phyloP scores from a whole-genome alignment of 2,888 invertebrate species.

The Tinea pellionella region DNA sequence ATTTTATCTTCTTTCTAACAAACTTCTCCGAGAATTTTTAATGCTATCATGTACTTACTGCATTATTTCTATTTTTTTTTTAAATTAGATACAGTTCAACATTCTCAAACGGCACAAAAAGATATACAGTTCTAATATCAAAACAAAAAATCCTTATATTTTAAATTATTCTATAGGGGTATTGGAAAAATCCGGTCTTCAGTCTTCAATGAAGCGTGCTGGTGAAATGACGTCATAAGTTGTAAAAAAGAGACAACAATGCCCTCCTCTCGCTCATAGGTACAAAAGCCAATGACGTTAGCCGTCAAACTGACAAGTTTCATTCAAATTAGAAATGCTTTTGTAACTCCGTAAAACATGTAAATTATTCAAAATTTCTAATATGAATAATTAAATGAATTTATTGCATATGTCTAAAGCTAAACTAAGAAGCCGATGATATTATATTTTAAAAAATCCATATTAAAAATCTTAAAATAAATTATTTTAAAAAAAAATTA shows the following conservation, averaged over 20 bases:
- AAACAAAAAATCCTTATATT: not conserved
- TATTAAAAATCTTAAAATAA: too few species aligned
- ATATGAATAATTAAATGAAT: not conserved
- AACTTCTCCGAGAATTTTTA: too few species aligned
- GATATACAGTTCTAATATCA: too few species aligned
- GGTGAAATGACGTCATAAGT: slow-evolving; percentile 9
- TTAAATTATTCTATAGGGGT: not conserved
- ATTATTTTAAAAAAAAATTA: too few species aligned
- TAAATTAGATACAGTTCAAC: too few species aligned
- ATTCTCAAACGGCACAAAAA: too few species aligned
- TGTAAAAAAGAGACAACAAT: slow-evolving; percentile 3
- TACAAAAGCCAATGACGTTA: not conserved
- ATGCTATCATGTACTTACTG: too few species aligned
- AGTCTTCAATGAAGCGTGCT: slow-evolving; percentile 4
- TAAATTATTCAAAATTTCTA: not conserved
- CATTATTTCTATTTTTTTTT: too few species aligned
- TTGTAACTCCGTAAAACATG: not conserved
- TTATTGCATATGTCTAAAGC: not conserved
- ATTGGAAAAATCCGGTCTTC: slow-evolving; percentile 16
- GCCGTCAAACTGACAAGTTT: not conserved
- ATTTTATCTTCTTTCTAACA: too few species aligned
- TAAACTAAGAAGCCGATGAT: too few species aligned
- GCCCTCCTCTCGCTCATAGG: not conserved
- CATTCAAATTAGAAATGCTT: not conserved
- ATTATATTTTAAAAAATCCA: too few species aligned